These are phyloP conservation scores for Lycaon pictus DNA, from an alignment of 2,113 vertebrate species.

Conservation along the genomic window DNA sequence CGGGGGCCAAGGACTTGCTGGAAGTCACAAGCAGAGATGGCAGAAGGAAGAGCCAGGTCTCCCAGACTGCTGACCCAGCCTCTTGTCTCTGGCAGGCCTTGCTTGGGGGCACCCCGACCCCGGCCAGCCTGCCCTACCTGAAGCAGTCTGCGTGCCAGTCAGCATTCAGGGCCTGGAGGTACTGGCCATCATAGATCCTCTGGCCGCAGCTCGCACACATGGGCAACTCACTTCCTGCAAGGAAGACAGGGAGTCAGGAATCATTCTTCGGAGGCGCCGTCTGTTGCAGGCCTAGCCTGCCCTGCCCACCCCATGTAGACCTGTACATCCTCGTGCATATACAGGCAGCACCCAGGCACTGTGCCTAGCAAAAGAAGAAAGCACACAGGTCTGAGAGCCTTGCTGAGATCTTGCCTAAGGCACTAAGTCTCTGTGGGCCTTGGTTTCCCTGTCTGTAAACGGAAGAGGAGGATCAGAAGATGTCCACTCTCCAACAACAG, in stretches of 20 bases:
- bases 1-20: not conserved
- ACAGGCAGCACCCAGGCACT: not conserved
- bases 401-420: not conserved
- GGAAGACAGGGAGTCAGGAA: constrained; percentile 61
- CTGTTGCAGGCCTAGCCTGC: not conserved
- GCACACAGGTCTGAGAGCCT: not conserved
- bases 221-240: constrained; percentile 92
- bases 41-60: not conserved
- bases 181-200: constrained; percentile 96
- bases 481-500: not conserved
- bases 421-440: constrained; percentile 22
- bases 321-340: rapidly evolving
- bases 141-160: constrained; percentile 98
- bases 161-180: constrained; percentile 94
- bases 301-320: not conserved
- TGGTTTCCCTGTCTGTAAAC: not conserved
- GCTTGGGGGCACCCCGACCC: not conserved
- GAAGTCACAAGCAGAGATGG: not conserved
- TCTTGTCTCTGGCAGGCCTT: not conserved
- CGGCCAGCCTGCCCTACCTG: constrained; percentile 87
- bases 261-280: not conserved
- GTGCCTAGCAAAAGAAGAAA: not conserved
- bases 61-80: not conserved
- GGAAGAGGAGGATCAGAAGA: not conserved
- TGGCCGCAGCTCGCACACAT: constrained; percentile 95